phyloP scores from a whole-genome alignment of 1,140 invertebrate genomes.

The Pygmarrhopalites habei region DNA sequence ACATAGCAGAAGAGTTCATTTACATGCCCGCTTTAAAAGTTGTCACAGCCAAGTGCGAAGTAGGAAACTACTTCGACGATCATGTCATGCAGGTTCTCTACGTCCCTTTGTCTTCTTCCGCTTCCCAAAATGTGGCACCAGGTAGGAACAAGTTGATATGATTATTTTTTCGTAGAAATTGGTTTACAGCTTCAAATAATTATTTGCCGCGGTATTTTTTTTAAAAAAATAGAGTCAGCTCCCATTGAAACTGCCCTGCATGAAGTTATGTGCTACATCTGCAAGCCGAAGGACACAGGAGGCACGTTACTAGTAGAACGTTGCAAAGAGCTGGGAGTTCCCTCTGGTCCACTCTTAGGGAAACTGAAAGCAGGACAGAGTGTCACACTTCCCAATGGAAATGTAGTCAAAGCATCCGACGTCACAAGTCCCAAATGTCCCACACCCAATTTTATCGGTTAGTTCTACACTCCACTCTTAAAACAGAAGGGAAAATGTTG shows the following conservation, averaged over 20 bases:
- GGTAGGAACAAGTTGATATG: conserved; percentile 39
- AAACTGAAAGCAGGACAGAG: conserved; percentile 73
- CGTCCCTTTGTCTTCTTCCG: conserved; percentile 48
- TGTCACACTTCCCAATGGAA: conserved; percentile 66
- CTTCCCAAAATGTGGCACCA: conserved; percentile 28
- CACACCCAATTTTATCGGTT: conserved; percentile 66
- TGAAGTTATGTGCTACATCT: conserved; percentile 43
- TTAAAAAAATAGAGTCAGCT: too few relatives aligned
- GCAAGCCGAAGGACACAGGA: conserved; percentile 42
- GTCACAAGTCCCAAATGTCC: conserved; percentile 65
- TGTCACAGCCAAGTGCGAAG: conserved; percentile 49
- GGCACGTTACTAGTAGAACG: conserved; percentile 70
- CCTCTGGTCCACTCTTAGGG: conserved; percentile 73
- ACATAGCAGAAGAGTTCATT: conserved; percentile 63
- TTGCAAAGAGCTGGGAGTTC: conserved; percentile 71
- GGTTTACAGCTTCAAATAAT: conserved; percentile 28
- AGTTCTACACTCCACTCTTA: too few relatives aligned
- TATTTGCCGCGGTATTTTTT: too few relatives aligned
- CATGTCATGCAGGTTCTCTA: conserved; percentile 62
- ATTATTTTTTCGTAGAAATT: conserved; percentile 49
- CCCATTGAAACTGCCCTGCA: too few relatives aligned
- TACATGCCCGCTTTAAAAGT: conserved; percentile 61
- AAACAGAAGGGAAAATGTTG: too few relatives aligned
- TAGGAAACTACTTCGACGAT: conserved; percentile 54
- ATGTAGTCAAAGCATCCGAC: conserved; percentile 61